phyloP scores from a whole-genome alignment of 2,888 invertebrate species.

The Pseudeuparius sepicola region DNA sequence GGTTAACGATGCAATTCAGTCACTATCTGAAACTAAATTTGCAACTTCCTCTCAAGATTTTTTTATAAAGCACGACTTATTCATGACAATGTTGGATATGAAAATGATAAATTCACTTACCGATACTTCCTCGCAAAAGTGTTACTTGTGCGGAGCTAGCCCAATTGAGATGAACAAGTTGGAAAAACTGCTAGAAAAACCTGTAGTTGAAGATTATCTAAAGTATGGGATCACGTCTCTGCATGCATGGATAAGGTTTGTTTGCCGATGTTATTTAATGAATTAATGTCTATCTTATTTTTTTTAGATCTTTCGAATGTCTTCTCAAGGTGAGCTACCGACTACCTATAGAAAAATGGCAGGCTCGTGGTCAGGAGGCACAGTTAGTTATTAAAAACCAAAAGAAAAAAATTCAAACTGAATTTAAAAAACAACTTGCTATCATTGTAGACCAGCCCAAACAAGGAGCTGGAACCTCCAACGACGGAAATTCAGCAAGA shows the following conservation, averaged over 20 bases:
- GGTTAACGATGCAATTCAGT: too few relatives aligned
- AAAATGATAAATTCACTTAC: conserved; percentile 11
- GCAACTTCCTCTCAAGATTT: too few relatives aligned
- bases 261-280: too few relatives aligned
- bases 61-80: conserved; percentile 9
- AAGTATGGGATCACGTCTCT: conserved; percentile 9
- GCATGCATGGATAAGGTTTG: conserved; percentile 8
- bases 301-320: conserved; percentile 4
- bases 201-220: conserved; percentile 6
- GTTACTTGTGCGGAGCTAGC: conserved; percentile 9
- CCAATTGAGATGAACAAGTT: conserved; percentile 7
- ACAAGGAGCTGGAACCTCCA: too few relatives aligned
- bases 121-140: too few relatives aligned
- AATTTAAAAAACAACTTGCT: conserved; percentile 10
- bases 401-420: conserved; percentile 11
- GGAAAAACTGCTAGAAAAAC: conserved; percentile 8
- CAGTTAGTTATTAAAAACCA: conserved; percentile 10
- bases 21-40: too few relatives aligned
- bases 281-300: too few relatives aligned
- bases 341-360: conserved; percentile 10
- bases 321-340: conserved; percentile 9
- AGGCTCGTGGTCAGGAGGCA: conserved; percentile 9
- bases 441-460: conserved; percentile 9
- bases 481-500: conserved; percentile 7
- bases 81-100: conserved; percentile 9